Evolutionary conservation across 2,113 vertebrate species (phyloP).

Genomic region (Ailurus styani): DNA sequence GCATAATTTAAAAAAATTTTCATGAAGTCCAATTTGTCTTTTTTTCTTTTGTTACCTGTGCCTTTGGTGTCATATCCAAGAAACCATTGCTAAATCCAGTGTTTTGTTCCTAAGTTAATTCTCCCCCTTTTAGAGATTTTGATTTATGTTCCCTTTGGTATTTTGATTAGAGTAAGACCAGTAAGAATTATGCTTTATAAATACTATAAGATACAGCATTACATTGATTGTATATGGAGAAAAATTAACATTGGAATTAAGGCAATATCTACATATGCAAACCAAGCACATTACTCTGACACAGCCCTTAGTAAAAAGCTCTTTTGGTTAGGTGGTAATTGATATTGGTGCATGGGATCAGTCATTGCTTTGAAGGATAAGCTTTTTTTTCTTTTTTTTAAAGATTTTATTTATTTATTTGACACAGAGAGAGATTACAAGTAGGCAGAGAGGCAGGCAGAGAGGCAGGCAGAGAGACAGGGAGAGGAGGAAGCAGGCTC

Average conservation of each 20-base stretch:
- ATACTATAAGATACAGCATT: conserved; percentile 37
- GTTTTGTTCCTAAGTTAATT: background rate
- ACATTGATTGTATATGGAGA: background rate
- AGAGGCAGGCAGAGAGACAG: too few species aligned
- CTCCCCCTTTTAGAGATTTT: background rate
- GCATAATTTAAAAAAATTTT: background rate
- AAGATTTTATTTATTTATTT: too few species aligned
- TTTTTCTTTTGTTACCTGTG: background rate
- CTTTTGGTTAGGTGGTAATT: background rate
- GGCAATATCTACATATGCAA: conserved; percentile 33
- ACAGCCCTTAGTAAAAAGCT: background rate
- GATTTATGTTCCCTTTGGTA: conserved; percentile 47
- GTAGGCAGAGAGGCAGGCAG: too few species aligned
- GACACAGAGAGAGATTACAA: too few species aligned
- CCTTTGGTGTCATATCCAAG: background rate
- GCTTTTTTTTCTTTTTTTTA: too few species aligned
- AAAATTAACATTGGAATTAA: conserved; percentile 45
- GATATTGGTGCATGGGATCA: conserved; percentile 34
- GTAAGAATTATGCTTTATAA: conserved; percentile 46
- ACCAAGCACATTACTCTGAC: conserved; percentile 28
- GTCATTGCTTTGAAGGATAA: background rate
- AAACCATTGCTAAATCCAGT: background rate
- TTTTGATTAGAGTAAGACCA: conserved; percentile 27
- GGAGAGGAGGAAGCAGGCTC: too few species aligned
- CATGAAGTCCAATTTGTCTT: background rate